Percentiles rank a stretch among this genome's conserved stretches.
These are phyloP conservation scores for Pomacea canaliculata DNA, from an alignment of 2,888 invertebrate genomes.

Conservation along the genomic window DNA sequence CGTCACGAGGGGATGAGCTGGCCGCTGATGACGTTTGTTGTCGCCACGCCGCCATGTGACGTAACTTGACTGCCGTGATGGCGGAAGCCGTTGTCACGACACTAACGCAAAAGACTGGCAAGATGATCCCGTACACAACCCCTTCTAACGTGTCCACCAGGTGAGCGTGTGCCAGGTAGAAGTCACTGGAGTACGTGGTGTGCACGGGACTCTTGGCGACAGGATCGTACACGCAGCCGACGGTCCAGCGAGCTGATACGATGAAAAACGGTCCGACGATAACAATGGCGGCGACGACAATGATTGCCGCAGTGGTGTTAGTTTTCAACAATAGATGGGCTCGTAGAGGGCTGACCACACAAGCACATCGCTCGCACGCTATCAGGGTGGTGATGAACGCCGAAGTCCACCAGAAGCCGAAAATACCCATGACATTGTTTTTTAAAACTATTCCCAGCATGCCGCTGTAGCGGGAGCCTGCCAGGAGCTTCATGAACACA, in stretches of 20 bases:
- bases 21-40: background rate
- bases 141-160: background rate
- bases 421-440: background rate
- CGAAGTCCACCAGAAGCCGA: background rate
- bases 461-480: background rate
- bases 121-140: background rate
- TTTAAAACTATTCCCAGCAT: background rate
- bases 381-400: background rate
- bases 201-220: background rate
- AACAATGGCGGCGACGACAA: background rate
- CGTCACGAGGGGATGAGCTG: background rate
- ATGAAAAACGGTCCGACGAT: background rate
- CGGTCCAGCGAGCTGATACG: background rate
- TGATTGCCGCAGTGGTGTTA: background rate
- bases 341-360: background rate
- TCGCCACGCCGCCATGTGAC: background rate
- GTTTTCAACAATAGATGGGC: background rate
- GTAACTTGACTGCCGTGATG: background rate
- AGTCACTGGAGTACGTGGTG: background rate
- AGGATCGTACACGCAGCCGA: background rate
- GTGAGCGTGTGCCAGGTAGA: background rate
- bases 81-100: background rate
- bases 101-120: background rate
- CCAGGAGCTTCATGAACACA: background rate
- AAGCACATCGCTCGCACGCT: background rate